Evolutionary conservation across 2,888 invertebrate species (phyloP).

Genomic region (Drosophila peninsularis): DNA sequence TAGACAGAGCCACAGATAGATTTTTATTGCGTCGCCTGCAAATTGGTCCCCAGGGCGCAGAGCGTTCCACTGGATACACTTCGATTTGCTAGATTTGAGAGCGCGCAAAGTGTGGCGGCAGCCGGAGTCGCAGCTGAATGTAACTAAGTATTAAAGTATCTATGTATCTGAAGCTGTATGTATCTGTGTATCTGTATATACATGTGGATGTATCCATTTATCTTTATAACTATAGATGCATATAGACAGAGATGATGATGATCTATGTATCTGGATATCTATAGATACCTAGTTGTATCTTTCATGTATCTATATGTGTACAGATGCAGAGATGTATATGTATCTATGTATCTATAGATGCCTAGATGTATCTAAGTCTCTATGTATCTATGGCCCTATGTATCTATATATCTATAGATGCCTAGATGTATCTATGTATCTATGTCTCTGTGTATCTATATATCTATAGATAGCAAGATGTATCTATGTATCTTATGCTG

Average conservation of each 20-base stretch:
- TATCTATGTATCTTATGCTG: constrained; percentile 2
- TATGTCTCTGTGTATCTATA: neutral
- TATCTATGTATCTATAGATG: neutral
- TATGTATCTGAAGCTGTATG: constrained; percentile 6
- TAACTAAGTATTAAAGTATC: constrained; percentile 8
- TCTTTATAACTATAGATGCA: constrained; percentile 3
- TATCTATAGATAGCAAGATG: neutral
- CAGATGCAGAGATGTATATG: neutral
- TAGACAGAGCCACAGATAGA: constrained; percentile 31
- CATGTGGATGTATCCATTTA: constrained; percentile 47
- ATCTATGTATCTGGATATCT: too few species aligned
- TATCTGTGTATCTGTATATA: constrained; percentile 16
- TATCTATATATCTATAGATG: too few species aligned
- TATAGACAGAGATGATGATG: too few species aligned
- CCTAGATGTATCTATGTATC: too few species aligned
- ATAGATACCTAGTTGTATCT: too few species aligned
- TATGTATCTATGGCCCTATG: too few species aligned
- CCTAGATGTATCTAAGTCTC: too few species aligned
- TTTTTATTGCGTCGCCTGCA: constrained; percentile 57
- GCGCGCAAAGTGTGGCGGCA: constrained; percentile 37
- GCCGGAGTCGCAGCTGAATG: constrained; percentile 32
- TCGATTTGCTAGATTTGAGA: constrained; percentile 77
- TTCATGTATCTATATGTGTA: too few species aligned
- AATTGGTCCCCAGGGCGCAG: constrained; percentile 78
- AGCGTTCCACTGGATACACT: constrained; percentile 72